Evolutionary conservation across 2,888 invertebrate genomes (phyloP), one percentile per base, ranked within the genome.

Genomic region (Leucoptera coffeella): DNA sequence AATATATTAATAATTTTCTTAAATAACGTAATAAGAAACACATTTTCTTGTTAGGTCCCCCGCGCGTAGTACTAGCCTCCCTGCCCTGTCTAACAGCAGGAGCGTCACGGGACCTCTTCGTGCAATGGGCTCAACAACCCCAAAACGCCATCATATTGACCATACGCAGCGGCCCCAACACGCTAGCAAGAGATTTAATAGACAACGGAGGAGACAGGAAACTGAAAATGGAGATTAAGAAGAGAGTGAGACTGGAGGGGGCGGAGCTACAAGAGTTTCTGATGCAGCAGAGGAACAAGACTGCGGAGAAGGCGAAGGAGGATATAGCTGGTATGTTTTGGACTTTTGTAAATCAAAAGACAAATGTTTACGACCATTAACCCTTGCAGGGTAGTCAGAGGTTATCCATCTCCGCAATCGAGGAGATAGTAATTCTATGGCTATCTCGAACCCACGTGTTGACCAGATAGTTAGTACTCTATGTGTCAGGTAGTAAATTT

Each of bases 141-240:
- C 86, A 87, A 47, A 99, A 99, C 50, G 90, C 92, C 47, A 87
- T 99, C 35, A 91, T 99, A 33, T 67, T 99, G 28, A 97, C 97
- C 1, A 84, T 88, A 46, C 67, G 89, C 47, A 82, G 86, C 1
- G 83, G 85, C 0, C 86, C 86, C 0, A 88, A 88, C 7, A 88
- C 89, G 0, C 48, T 90, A 26, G 85, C 86, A 0, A 74, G 87
- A 29, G 85, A 88, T 38, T 64, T 90, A 23, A 75, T 88, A 17
- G 88, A 89, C 32, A 80, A 82, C 32, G 85, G 84, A 1, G 80
- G 82, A 0, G 80, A 83, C 36, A 65, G 85, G 20, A 78, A 76
- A 25, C 71, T 89, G 12, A 85, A 85, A 39, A 48, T 90, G 31
- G 77, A 79, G 28, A 65, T 84, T 1, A 74, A 76, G 30, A 72